A percentile compares a stretch with the other conserved stretches of the same genome.
Conservation (phyloP, 2,797 vertebrate species). For the Cirrhinus molitorella region DNA sequence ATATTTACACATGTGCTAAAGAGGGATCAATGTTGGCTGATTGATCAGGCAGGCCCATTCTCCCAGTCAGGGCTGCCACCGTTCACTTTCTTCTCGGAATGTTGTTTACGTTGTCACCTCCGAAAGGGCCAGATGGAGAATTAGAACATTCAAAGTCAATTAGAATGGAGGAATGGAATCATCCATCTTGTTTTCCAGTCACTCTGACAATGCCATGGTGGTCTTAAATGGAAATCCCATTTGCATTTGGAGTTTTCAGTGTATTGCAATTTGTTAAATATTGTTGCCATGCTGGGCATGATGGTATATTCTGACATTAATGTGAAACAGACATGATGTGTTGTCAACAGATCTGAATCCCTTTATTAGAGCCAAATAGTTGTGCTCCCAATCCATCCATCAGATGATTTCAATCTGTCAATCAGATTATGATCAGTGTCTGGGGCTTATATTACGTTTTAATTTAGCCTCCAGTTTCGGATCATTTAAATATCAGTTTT, state of each 20-base stretch:
- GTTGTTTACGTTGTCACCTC: slow-evolving; percentile 69
- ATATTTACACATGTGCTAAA: slow-evolving; percentile 69
- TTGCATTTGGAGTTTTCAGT: slow-evolving; percentile 54
- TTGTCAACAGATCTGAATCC: not conserved
- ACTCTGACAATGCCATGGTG: slow-evolving; percentile 55
- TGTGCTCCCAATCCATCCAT: not conserved
- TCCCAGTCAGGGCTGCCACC: slow-evolving; percentile 55
- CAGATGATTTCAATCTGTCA: not conserved
- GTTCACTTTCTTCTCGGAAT: slow-evolving; percentile 63
- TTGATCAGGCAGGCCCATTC: slow-evolving; percentile 65
- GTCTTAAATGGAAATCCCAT: slow-evolving; percentile 53
- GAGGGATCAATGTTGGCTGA: slow-evolving; percentile 51
- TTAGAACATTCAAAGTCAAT: slow-evolving; percentile 70
- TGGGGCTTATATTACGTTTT: too few species aligned
- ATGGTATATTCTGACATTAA: slow-evolving; percentile 26
- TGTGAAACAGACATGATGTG: slow-evolving; percentile 2
- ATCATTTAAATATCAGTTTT: not conserved
- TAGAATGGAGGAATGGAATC: slow-evolving; percentile 63
- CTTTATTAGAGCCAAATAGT: slow-evolving; percentile 18
- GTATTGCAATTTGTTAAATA: slow-evolving; percentile 55
- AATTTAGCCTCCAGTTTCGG: not conserved
- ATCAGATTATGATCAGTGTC: not conserved
- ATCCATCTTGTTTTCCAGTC: slow-evolving; percentile 69
- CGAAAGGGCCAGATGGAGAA: slow-evolving; percentile 70
- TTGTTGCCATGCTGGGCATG: slow-evolving; percentile 42